These are phyloP conservation scores for Pachypsylla venusta DNA, from an alignment of 1,140 invertebrate genomes.

Conservation along the genomic window DNA sequence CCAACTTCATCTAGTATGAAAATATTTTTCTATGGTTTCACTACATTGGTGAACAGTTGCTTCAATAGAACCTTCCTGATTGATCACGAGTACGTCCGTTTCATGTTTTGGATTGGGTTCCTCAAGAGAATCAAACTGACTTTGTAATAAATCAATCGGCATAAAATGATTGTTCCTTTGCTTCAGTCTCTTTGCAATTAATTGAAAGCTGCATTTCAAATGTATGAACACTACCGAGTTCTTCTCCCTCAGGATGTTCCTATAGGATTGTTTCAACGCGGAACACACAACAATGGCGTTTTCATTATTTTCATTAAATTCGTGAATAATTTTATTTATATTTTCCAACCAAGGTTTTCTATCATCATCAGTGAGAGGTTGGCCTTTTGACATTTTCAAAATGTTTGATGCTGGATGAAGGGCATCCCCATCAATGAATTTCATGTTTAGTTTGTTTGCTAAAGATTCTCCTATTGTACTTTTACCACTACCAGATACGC, in stretches of 20 bases:
- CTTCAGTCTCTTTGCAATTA: neutral
- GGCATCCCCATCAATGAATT: neutral
- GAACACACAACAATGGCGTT: neutral
- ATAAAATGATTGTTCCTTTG: neutral
- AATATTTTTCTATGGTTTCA: too few species aligned
- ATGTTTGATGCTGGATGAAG: neutral
- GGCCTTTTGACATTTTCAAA: neutral
- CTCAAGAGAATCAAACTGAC: conserved; percentile 3
- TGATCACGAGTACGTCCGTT: neutral
- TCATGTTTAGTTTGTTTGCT: neutral
- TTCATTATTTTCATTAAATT: neutral
- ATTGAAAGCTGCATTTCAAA: neutral
- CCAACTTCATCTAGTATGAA: too few species aligned
- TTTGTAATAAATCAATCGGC: neutral
- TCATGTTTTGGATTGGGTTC: neutral
- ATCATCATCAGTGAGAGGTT: neutral
- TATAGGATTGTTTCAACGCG: neutral
- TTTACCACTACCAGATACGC: neutral
- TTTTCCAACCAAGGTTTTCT: conserved; percentile 1
- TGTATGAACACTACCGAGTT: neutral
- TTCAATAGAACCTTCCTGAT: neutral
- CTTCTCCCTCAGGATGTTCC: neutral
- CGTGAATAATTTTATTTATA: neutral
- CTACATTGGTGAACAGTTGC: neutral
- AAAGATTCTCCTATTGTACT: neutral